phyloP scores from a whole-genome alignment of 2,113 vertebrate species.

The Mormyrus lacerda region DNA sequence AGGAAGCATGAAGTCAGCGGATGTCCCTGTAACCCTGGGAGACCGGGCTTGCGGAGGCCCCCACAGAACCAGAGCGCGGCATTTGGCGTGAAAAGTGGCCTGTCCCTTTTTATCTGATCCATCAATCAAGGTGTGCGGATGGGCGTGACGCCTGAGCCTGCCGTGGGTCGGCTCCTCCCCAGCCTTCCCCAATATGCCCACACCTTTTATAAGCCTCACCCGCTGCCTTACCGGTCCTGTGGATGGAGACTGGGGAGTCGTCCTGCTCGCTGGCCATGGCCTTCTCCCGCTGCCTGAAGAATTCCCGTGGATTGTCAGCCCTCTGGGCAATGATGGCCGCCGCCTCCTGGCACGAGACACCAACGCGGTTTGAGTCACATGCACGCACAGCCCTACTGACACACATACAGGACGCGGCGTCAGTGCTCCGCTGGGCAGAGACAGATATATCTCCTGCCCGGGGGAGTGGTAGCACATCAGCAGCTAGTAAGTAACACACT shows the following conservation, averaged over 20 bases:
- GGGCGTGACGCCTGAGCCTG: neutral
- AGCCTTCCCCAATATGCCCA: neutral
- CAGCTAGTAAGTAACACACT: conserved; percentile 4
- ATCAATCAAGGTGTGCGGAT: neutral
- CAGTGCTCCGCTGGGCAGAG: neutral
- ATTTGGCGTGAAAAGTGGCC: neutral
- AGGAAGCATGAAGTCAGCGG: neutral
- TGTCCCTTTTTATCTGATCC: neutral
- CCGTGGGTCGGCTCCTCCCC: neutral
- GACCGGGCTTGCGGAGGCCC: neutral
- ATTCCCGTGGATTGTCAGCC: conserved; percentile 87
- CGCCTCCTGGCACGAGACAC: conserved; percentile 70
- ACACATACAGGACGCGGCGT: neutral
- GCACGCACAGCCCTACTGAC: conserved; percentile 4
- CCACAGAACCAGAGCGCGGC: neutral
- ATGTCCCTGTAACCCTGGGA: neutral
- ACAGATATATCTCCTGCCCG: neutral
- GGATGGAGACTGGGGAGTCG: conserved; percentile 66
- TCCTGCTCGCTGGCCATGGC: conserved; percentile 73
- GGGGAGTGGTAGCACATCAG: neutral
- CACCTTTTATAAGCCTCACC: too few species aligned
- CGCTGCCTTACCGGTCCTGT: conserved; percentile 73
- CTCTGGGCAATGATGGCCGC: conserved; percentile 94
- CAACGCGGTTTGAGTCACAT: neutral
- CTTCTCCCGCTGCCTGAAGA: conserved; percentile 87